These are phyloP conservation scores for Polyploca ridens DNA, from an alignment of 2,888 invertebrate genomes.

Conservation along the genomic window DNA sequence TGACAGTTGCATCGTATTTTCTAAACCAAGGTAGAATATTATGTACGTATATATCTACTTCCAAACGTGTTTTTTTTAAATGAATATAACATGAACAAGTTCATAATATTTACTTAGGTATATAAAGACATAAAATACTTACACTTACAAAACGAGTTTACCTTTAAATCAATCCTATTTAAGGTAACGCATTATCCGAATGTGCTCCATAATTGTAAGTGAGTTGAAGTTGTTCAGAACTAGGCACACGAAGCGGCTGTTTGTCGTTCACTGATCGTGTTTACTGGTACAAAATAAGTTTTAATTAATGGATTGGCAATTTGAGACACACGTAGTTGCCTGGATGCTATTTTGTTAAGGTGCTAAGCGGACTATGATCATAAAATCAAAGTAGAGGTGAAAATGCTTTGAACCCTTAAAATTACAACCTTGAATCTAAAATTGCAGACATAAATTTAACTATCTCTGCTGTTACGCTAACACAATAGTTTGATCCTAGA, in stretches of 20 bases:
- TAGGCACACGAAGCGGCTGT: conserved; percentile 58
- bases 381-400: not conserved
- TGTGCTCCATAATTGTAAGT: conserved; percentile 65
- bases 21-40: conserved; percentile 37
- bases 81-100: not conserved
- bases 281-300: conserved; percentile 79
- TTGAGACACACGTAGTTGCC: conserved; percentile 62
- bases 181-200: conserved; percentile 62
- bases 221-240: conserved; percentile 62
- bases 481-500: not conserved
- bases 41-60: not conserved
- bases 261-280: conserved; percentile 67
- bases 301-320: conserved; percentile 84
- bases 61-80: not conserved
- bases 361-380: not conserved
- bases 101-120: too few species aligned
- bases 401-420: not conserved
- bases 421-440: too few species aligned
- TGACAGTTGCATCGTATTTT: conserved; percentile 58
- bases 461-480: too few species aligned
- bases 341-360: not conserved
- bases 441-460: too few species aligned
- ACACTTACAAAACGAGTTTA: conserved; percentile 10
- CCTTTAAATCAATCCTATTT: conserved; percentile 51
- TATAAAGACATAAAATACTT: not conserved